Conservation (phyloP, 2,888 invertebrate species). For the Thumatha senex region DNA sequence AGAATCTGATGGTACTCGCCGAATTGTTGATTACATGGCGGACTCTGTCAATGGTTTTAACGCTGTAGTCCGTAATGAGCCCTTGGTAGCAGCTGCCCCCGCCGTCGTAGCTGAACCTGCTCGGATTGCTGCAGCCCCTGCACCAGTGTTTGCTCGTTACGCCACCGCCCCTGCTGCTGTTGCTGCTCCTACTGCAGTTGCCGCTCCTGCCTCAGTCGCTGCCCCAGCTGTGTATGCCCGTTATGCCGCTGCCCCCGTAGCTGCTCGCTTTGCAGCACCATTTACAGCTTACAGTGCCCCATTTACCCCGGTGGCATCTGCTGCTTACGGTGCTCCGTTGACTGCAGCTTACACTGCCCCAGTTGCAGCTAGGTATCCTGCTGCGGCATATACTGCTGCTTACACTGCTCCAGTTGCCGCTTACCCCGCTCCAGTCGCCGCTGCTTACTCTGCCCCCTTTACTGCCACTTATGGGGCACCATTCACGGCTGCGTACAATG, state of each 20-base stretch:
- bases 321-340: constrained; percentile 24
- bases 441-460: constrained; percentile 33
- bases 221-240: constrained; percentile 24
- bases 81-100: constrained; percentile 37
- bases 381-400: constrained; percentile 30
- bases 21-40: constrained; percentile 67
- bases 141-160: constrained; percentile 11
- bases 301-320: constrained; percentile 20
- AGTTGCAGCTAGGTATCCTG: constrained; percentile 25
- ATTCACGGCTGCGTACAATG: constrained; percentile 24
- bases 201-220: constrained; percentile 9
- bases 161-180: constrained; percentile 14
- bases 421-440: neutral
- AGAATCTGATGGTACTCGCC: constrained; percentile 67
- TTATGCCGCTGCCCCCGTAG: constrained; percentile 28
- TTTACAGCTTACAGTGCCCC: constrained; percentile 14
- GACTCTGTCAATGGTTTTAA: constrained; percentile 70
- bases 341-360: constrained; percentile 16
- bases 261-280: constrained; percentile 18
- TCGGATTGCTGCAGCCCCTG: constrained; percentile 18
- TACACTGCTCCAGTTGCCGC: neutral
- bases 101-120: constrained; percentile 32
- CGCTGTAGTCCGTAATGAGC: constrained; percentile 66
- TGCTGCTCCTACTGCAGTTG: constrained; percentile 23
- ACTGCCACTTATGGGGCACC: constrained; percentile 14